phyloP scores from a whole-genome alignment of 2,113 vertebrate species.

The Otocyon megalotis region DNA sequence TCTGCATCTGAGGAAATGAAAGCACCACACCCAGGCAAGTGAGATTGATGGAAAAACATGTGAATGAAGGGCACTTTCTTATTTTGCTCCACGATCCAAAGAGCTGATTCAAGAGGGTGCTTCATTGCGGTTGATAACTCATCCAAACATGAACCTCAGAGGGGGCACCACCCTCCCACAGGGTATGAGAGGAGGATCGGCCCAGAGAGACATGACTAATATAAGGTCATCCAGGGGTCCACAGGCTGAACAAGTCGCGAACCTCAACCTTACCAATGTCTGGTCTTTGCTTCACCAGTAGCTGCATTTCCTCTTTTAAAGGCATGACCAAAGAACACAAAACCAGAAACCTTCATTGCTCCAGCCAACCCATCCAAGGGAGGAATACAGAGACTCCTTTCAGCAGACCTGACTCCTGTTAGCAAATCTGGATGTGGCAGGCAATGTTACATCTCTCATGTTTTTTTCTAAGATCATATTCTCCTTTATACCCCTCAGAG shows the following conservation, averaged over 20 bases:
- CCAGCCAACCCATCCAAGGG: neutral
- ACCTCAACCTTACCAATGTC: slow-evolving; percentile 55
- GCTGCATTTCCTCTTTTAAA: slow-evolving; percentile 60
- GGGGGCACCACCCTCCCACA: slow-evolving; percentile 72
- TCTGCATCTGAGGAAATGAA: slow-evolving; percentile 62
- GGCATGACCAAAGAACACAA: slow-evolving; percentile 30
- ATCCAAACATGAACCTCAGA: slow-evolving; percentile 72
- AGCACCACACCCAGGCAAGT: slow-evolving; percentile 78
- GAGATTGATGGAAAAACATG: slow-evolving; percentile 75
- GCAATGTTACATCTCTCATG: neutral
- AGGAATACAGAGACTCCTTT: slow-evolving; percentile 8
- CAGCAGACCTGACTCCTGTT: neutral
- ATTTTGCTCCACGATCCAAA: slow-evolving; percentile 67
- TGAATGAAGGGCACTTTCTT: slow-evolving; percentile 75
- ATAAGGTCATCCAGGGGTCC: slow-evolving; percentile 73
- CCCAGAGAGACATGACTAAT: slow-evolving; percentile 77
- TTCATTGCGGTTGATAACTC: slow-evolving; percentile 76
- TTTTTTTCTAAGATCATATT: slow-evolving; percentile 18
- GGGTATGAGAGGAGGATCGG: slow-evolving; percentile 56
- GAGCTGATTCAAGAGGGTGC: slow-evolving; percentile 78
- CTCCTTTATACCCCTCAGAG: neutral
- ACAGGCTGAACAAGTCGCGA: neutral
- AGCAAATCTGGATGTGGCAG: slow-evolving; percentile 15
- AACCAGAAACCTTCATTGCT: slow-evolving; percentile 32
- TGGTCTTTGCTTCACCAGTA: neutral